These are phyloP conservation scores for Himalopsyche japonica DNA, from an alignment of 2,888 invertebrate genomes.

Conservation along the genomic window DNA sequence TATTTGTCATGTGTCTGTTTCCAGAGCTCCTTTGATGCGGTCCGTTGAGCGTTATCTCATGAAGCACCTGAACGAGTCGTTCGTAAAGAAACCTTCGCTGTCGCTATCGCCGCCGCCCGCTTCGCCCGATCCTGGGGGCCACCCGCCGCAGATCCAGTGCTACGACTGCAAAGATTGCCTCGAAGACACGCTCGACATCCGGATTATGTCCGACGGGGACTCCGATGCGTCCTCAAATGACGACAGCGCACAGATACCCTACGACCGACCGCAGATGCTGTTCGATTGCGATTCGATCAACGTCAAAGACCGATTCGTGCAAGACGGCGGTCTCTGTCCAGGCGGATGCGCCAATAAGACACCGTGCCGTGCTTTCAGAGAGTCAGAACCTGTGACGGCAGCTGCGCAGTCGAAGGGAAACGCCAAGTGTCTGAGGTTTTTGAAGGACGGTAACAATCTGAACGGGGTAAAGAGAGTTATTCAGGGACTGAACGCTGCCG, in stretches of 20 bases:
- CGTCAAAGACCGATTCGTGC: conserved; percentile 8
- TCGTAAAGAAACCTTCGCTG: not conserved
- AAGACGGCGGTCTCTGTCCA: conserved; percentile 10
- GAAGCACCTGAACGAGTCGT: conserved; percentile 6
- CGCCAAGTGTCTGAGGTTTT: not conserved
- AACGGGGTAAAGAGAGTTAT: not conserved
- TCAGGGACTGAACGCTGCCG: not conserved
- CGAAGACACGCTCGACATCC: not conserved
- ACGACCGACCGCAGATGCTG: conserved; percentile 27
- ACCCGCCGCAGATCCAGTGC: not conserved
- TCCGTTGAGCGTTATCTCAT: conserved; percentile 20
- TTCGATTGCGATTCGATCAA: conserved; percentile 36
- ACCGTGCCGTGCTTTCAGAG: conserved; percentile 10
- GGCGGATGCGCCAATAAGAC: conserved; percentile 20
- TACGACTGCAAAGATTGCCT: not conserved
- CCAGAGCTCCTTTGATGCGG: conserved; percentile 10
- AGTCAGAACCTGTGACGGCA: not conserved
- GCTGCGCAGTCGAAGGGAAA: not conserved
- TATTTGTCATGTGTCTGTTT: not conserved
- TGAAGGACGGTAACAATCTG: not conserved
- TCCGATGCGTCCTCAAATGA: not conserved
- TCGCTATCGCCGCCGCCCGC: not conserved
- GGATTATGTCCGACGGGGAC: not conserved
- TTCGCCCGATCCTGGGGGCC: not conserved
- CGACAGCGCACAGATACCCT: not conserved